phyloP scores from a whole-genome alignment of 2,888 invertebrate species.

The Habrosyne pyritoides region DNA sequence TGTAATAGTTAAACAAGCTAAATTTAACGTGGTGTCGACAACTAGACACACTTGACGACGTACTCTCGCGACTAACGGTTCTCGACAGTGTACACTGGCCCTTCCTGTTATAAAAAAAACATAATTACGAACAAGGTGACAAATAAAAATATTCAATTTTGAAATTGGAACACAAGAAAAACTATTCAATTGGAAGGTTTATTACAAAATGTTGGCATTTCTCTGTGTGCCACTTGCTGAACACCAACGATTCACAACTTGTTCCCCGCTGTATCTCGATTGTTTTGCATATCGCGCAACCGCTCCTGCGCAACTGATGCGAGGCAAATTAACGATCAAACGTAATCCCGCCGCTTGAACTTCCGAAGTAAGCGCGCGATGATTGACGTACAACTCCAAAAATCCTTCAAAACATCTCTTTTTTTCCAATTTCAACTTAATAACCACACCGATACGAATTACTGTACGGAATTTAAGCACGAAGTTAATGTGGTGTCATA shows the following conservation, averaged over 20 bases:
- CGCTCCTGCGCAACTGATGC: slow-evolving; percentile 59
- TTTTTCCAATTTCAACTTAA: slow-evolving; percentile 50
- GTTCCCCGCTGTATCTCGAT: slow-evolving; percentile 69
- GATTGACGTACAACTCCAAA: slow-evolving; percentile 28
- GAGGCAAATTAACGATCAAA: slow-evolving; percentile 76
- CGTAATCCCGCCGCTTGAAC: slow-evolving; percentile 62
- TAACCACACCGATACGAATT: slow-evolving; percentile 39
- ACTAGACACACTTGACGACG: slow-evolving; percentile 20
- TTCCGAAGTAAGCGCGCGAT: slow-evolving; percentile 46
- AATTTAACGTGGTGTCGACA: slow-evolving; percentile 46
- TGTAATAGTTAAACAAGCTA: slow-evolving; percentile 47
- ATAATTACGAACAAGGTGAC: too few species aligned
- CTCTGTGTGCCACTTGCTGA: slow-evolving; percentile 37
- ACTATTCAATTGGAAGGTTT: too few species aligned
- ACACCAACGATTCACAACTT: slow-evolving; percentile 44
- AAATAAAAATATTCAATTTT: too few species aligned
- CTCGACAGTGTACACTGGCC: neutral
- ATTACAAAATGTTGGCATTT: neutral
- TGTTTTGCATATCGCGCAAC: slow-evolving; percentile 78
- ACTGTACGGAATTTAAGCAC: slow-evolving; percentile 44
- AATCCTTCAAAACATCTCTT: slow-evolving; percentile 30
- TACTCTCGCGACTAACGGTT: slow-evolving; percentile 4
- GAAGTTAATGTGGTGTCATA: slow-evolving; percentile 64
- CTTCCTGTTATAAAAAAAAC: neutral
- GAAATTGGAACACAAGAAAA: neutral